Conservation (phyloP, 1,140 invertebrate genomes). For the Schlechtendalia chinensis region DNA sequence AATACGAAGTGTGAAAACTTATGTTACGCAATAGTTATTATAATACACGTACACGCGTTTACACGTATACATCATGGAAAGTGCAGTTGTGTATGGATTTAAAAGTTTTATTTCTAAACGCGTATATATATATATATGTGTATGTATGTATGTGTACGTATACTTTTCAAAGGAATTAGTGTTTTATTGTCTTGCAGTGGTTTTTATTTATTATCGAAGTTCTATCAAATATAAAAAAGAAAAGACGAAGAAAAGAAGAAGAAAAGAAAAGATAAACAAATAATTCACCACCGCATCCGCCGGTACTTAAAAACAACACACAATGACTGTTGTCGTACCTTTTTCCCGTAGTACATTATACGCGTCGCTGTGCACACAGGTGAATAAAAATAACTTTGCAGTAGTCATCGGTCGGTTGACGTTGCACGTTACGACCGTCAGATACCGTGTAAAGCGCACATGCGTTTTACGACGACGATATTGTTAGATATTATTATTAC, state of each 20-base stretch:
- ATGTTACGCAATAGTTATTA: conserved; percentile 17
- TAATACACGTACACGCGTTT: not conserved
- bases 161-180: conserved; percentile 8
- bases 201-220: conserved; percentile 29
- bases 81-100: not conserved
- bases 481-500: no score
- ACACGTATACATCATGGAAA: not conserved
- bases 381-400: no score
- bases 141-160: no score
- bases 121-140: no score
- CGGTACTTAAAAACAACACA: conserved; percentile 15
- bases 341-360: no score
- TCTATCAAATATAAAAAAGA: no score
- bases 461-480: no score
- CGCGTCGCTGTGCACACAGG: no score
- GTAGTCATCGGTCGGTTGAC: no score
- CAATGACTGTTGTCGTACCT: conserved; percentile 23
- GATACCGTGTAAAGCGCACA: no score
- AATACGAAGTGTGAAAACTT: conserved; percentile 17
- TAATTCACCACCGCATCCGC: conserved; percentile 8
- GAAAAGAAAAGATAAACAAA: not conserved
- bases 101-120: conserved; percentile 6
- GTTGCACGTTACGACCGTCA: no score
- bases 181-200: not conserved
- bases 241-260: no score